A percentile compares a stretch with the other conserved stretches of the same genome.
These are phyloP conservation scores for Scaptomyza parva DNA, from an alignment of 2,888 invertebrate genomes.

Conservation along the genomic window DNA sequence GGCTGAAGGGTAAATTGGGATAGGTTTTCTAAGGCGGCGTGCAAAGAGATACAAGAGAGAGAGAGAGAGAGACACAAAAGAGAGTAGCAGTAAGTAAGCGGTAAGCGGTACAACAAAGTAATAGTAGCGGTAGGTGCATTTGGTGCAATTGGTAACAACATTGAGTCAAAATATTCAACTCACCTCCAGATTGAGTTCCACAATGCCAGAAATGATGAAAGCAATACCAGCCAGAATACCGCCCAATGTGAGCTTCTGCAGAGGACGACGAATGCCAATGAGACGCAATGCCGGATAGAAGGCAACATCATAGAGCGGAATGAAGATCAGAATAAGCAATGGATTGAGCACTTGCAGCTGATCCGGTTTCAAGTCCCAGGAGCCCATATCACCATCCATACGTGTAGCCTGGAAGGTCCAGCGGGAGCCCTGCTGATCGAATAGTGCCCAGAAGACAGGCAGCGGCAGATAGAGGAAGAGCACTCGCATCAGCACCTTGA, in stretches of 20 bases:
- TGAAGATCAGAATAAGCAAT: conserved; percentile 92
- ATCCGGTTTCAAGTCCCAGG: conserved; percentile 93
- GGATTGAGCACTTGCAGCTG: conserved; percentile 98
- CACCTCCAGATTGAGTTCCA: conserved; percentile 92
- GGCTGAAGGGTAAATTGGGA: conserved; percentile 87
- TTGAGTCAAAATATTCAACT: conserved; percentile 25
- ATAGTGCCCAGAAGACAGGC: conserved; percentile 97
- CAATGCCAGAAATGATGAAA: conserved; percentile 94
- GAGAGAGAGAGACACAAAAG: conserved; percentile 10
- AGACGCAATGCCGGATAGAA: conserved; percentile 92
- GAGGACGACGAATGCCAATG: conserved; percentile 89
- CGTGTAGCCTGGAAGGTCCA: conserved; percentile 97
- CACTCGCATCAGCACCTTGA: conserved; percentile 91
- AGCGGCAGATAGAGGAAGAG: conserved; percentile 93
- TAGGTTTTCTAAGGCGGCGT: conserved; percentile 87
- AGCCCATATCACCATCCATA: conserved; percentile 93
- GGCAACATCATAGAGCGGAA: conserved; percentile 92
- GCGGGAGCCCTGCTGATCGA: conserved; percentile 96
- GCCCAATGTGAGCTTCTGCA: conserved; percentile 95
- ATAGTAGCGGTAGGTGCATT: conserved; percentile 8
- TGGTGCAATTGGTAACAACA: conserved; percentile 37
- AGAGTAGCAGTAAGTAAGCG: conserved; percentile 32
- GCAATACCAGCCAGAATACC: conserved; percentile 93
- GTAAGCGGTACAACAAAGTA: conserved; percentile 12
- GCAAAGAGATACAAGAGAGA: conserved; percentile 44